Conservation (phyloP, 2,888 invertebrate species). For the Dasysyrphus albostriatus region DNA sequence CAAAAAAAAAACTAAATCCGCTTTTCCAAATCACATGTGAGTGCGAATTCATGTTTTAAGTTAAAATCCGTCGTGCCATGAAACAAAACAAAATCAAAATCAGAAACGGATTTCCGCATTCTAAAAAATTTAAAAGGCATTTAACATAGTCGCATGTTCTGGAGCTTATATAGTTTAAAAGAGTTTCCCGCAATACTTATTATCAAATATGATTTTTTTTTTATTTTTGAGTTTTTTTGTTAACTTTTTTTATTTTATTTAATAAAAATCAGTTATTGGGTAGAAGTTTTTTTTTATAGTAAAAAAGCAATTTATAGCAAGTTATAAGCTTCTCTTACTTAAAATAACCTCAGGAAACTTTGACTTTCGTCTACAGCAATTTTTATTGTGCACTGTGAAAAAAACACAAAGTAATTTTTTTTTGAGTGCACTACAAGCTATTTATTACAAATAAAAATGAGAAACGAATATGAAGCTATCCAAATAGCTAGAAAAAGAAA, state of each 20-base stretch:
- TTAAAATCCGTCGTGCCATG: slow-evolving; percentile 49
- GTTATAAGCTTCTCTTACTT: no score
- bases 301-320: no score
- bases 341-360: no score
- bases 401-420: no score
- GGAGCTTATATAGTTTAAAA: neutral
- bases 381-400: no score
- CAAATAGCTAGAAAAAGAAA: neutral
- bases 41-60: slow-evolving; percentile 82
- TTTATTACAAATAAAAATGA: neutral
- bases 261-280: no score
- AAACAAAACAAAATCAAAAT: slow-evolving; percentile 33
- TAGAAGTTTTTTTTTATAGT: no score
- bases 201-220: neutral
- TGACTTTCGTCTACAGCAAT: no score
- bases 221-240: no score
- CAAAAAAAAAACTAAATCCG: slow-evolving; percentile 77
- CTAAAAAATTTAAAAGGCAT: neutral
- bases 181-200: no score
- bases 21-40: slow-evolving; percentile 80
- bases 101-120: neutral
- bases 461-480: neutral
- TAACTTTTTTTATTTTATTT: no score
- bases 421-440: neutral
- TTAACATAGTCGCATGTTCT: neutral